Conservation (phyloP, 2,888 invertebrate genomes). For the Rambutsinella grinnellia region DNA sequence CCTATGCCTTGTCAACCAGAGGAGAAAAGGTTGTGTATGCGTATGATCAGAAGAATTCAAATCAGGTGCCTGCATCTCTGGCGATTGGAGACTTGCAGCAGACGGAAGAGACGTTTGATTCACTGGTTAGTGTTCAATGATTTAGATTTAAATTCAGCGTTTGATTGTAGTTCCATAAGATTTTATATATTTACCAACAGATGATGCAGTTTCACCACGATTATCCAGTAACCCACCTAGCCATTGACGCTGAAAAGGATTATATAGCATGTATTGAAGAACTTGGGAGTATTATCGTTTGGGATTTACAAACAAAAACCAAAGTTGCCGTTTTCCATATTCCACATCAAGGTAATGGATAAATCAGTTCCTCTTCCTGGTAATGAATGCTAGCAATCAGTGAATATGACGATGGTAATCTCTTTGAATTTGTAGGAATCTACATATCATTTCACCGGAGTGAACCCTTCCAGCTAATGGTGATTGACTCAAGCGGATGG, state of each 20-base stretch:
- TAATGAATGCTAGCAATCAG: no score
- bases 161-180: no score
- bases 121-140: no score
- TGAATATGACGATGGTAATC: neutral
- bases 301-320: constrained; percentile 12
- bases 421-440: constrained; percentile 15
- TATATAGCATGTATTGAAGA: constrained; percentile 30
- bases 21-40: constrained; percentile 17
- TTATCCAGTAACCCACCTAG: constrained; percentile 28
- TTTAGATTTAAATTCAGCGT: no score
- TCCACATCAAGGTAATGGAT: constrained; percentile 16
- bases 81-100: neutral
- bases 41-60: constrained; percentile 24
- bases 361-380: no score
- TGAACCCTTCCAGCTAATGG: constrained; percentile 42
- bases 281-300: constrained; percentile 21
- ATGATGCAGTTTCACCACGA: constrained; percentile 14
- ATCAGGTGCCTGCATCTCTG: constrained; percentile 5
- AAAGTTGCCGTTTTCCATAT: constrained; percentile 26
- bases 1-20: constrained; percentile 25
- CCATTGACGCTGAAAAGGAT: constrained; percentile 30
- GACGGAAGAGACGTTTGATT: no score
- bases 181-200: neutral
- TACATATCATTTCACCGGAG: constrained; percentile 31
- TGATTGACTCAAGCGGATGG: constrained; percentile 28